Percentiles rank a stretch among this genome's conserved stretches.
Conservation (phyloP, 2,797 vertebrate genomes). For the Gymnoscopelus braueri region DNA sequence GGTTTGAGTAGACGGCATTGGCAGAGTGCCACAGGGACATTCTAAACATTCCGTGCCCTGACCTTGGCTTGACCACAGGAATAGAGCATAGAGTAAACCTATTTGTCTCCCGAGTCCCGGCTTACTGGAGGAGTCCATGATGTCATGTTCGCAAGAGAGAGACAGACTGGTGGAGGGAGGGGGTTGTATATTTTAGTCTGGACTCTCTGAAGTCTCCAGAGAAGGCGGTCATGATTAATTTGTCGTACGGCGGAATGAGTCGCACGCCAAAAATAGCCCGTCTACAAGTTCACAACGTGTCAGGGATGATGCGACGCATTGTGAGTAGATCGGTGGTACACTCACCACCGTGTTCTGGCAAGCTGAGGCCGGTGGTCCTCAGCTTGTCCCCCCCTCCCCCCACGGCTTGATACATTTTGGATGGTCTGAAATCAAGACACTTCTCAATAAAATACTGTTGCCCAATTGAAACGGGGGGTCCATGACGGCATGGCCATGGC, state of each 20-base stretch:
- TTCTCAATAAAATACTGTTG: too few species aligned
- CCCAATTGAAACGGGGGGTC: too few species aligned
- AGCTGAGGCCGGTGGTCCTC: too few species aligned
- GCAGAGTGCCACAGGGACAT: slow-evolving; percentile 34
- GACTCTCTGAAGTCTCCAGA: not conserved
- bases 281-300: not conserved
- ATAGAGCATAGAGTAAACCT: slow-evolving; percentile 36
- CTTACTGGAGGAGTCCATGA: slow-evolving; percentile 4
- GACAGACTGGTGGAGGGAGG: not conserved
- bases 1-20: slow-evolving; percentile 11
- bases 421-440: too few species aligned
- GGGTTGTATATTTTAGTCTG: slow-evolving; percentile 30
- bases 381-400: too few species aligned
- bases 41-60: slow-evolving; percentile 39
- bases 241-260: too few species aligned
- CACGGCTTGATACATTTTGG: too few species aligned
- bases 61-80: slow-evolving; percentile 36
- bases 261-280: not conserved
- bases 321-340: too few species aligned
- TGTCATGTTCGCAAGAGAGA: not conserved
- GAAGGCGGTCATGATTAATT: not conserved
- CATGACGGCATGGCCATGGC: too few species aligned
- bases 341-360: too few species aligned
- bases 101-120: slow-evolving; percentile 19
- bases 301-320: too few species aligned